phyloP scores from a whole-genome alignment of 2,888 invertebrate genomes.

The Drosophila recens region DNA sequence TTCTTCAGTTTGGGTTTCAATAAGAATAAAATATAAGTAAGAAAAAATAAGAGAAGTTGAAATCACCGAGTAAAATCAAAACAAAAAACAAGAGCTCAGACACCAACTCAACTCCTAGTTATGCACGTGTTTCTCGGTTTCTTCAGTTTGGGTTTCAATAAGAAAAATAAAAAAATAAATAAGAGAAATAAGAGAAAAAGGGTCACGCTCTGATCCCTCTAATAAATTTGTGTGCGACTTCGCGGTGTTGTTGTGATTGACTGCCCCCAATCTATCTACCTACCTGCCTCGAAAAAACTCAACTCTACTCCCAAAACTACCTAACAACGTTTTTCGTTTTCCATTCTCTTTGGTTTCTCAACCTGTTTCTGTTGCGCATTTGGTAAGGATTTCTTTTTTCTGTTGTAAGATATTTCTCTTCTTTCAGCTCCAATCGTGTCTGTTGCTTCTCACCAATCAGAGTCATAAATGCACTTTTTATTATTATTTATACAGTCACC shows the following conservation, averaged over 20 bases:
- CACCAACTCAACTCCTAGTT: slow-evolving; percentile 37
- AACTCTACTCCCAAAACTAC: slow-evolving; percentile 53
- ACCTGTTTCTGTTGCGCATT: slow-evolving; percentile 72
- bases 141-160: slow-evolving; percentile 24
- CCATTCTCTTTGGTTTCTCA: slow-evolving; percentile 42
- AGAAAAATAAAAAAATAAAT: slow-evolving; percentile 38
- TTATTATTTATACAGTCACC: slow-evolving; percentile 65
- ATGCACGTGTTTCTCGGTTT: slow-evolving; percentile 42
- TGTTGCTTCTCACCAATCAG: slow-evolving; percentile 67
- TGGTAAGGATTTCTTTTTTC: slow-evolving; percentile 47
- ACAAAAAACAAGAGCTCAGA: slow-evolving; percentile 1
- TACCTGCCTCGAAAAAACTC: slow-evolving; percentile 22
- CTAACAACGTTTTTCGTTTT: slow-evolving; percentile 19
- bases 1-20: too few relatives aligned
- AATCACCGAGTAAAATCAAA: not conserved
- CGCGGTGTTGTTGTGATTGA: slow-evolving; percentile 68
- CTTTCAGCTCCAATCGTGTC: slow-evolving; percentile 44
- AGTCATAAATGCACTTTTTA: slow-evolving; percentile 79
- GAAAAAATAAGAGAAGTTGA: not conserved
- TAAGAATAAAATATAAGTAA: too few relatives aligned
- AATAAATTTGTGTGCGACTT: slow-evolving; percentile 71
- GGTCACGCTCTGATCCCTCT: slow-evolving; percentile 60
- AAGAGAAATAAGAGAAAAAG: slow-evolving; percentile 48
- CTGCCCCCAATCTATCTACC: slow-evolving; percentile 61
- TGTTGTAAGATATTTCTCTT: not conserved